Conservation (phyloP, 2,113 vertebrate species). For the Aythya baeri region DNA sequence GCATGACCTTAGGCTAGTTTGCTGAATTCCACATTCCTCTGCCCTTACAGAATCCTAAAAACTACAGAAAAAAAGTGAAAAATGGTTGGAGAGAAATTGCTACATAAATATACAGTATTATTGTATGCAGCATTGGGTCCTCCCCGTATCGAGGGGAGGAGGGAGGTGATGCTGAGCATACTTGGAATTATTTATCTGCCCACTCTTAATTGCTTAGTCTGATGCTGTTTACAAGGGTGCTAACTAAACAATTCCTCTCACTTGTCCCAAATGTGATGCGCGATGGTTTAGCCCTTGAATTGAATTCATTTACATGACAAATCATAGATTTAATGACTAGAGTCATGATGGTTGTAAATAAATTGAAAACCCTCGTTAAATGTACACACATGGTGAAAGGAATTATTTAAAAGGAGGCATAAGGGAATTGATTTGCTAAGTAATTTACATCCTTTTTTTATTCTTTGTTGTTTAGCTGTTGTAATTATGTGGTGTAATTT, state of each 20-base stretch:
- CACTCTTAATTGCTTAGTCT: neutral
- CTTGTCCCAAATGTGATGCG: neutral
- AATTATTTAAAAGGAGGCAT: neutral
- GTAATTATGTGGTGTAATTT: neutral
- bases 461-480: neutral
- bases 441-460: neutral
- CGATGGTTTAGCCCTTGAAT: neutral
- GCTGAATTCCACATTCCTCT: neutral
- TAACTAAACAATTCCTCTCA: neutral
- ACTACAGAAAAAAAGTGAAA: neutral
- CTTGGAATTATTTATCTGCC: constrained; percentile 35
- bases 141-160: neutral
- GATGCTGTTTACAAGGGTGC: neutral
- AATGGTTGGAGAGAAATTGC: neutral
- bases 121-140: neutral
- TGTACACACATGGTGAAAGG: neutral
- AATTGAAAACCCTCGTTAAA: neutral
- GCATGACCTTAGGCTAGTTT: neutral
- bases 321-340: neutral
- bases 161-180: neutral
- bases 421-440: neutral
- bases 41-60: constrained; percentile 19
- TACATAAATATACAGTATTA: neutral
- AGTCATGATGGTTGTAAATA: neutral
- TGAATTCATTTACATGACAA: neutral